Conservation (phyloP, 1,140 invertebrate genomes). For the Thereuonema tuberculata region DNA sequence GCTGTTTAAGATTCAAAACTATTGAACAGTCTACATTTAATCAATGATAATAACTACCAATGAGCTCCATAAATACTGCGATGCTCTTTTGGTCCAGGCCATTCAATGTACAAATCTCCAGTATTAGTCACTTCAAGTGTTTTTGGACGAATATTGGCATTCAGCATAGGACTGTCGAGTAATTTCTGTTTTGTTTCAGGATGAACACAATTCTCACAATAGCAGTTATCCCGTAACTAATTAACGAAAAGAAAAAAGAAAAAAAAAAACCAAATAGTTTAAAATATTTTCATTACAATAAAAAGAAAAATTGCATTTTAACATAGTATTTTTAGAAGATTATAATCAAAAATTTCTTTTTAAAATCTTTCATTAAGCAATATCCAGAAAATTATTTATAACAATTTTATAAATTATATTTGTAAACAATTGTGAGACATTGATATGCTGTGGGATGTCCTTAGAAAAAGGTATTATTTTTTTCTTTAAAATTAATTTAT, state of each 20-base stretch:
- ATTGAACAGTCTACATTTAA: no score
- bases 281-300: neutral
- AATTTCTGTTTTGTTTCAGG: slow-evolving; percentile 28
- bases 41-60: slow-evolving; percentile 26
- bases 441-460: no score
- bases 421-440: neutral
- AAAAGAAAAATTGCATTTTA: neutral
- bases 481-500: no score
- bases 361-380: neutral
- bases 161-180: slow-evolving; percentile 25
- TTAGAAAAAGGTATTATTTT: no score
- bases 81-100: slow-evolving; percentile 21
- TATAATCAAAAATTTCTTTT: neutral
- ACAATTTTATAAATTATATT: neutral
- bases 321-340: neutral
- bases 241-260: slow-evolving; percentile 1
- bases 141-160: slow-evolving; percentile 24
- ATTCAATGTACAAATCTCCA: slow-evolving; percentile 25
- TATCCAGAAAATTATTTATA: neutral
- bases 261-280: neutral
- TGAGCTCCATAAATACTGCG: slow-evolving; percentile 22
- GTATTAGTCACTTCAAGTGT: slow-evolving; percentile 22
- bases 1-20: no score
- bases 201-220: slow-evolving; percentile 25
- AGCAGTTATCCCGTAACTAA: slow-evolving; percentile 30